These are phyloP conservation scores for Heliopora coerulea DNA, from an alignment of 92 coral and sea anemone genomes.

Conservation along the genomic window DNA sequence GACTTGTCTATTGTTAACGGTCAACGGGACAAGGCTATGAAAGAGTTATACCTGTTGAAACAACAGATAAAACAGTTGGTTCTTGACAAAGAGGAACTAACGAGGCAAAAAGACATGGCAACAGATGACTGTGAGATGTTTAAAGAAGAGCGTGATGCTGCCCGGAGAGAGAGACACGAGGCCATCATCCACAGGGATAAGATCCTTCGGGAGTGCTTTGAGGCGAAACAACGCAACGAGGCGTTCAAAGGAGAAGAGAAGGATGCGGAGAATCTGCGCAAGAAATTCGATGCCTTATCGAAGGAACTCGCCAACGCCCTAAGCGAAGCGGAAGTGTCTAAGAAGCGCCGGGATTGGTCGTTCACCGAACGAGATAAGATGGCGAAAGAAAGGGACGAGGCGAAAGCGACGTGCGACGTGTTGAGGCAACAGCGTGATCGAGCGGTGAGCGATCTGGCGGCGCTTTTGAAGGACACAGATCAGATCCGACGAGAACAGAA, in stretches of 20 bases:
- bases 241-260: slow-evolving; percentile 81
- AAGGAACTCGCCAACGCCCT: slow-evolving; percentile 81
- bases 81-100: slow-evolving; percentile 59
- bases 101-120: slow-evolving; percentile 60
- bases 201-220: slow-evolving; percentile 91
- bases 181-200: slow-evolving; percentile 95
- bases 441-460: slow-evolving; percentile 78
- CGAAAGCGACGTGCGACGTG: slow-evolving; percentile 61
- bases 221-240: slow-evolving; percentile 82
- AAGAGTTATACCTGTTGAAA: slow-evolving; percentile 61
- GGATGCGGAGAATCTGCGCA: slow-evolving; percentile 73
- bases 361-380: slow-evolving; percentile 82
- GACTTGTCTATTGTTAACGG: slow-evolving; percentile 57
- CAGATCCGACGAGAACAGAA: slow-evolving; percentile 66
- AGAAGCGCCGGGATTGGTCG: slow-evolving; percentile 90
- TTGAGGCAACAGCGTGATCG: slow-evolving; percentile 79
- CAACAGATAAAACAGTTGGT: slow-evolving; percentile 56
- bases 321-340: slow-evolving; percentile 78
- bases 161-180: slow-evolving; percentile 87
- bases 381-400: slow-evolving; percentile 57
- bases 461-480: slow-evolving; percentile 79
- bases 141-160: slow-evolving; percentile 92
- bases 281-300: slow-evolving; percentile 84
- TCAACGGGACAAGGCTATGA: slow-evolving; percentile 63
- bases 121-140: slow-evolving; percentile 88